Percentiles rank a stretch among this genome's conserved stretches.
Evolutionary conservation across 2,113 vertebrate species (phyloP).

Genomic region (Bos taurus): ARS-UCD2.0 NC_037348.1:51949001-51949500

Average conservation of each 20-base stretch:
- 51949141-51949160: not conserved
- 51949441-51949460: not conserved
- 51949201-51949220: not conserved
- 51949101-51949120: not conserved
- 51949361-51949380: not conserved
- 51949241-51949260: not conserved
- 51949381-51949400: not conserved
- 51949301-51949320: not conserved
- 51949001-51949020: slow-evolving; percentile 5
- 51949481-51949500: not conserved
- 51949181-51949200: not conserved
- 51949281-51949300: not conserved
- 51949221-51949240: not conserved
- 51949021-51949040: not conserved
- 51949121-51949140: not conserved
- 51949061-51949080: not conserved
- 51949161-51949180: not conserved
- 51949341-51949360: not conserved
- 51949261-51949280: not conserved
- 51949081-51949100: not conserved
- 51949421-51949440: not conserved
- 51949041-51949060: not conserved
- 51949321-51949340: not conserved
- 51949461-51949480: not conserved
- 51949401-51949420: not conserved